phyloP scores from a whole-genome alignment of 1,140 invertebrate species.

The Anastrepha obliqua region DNA sequence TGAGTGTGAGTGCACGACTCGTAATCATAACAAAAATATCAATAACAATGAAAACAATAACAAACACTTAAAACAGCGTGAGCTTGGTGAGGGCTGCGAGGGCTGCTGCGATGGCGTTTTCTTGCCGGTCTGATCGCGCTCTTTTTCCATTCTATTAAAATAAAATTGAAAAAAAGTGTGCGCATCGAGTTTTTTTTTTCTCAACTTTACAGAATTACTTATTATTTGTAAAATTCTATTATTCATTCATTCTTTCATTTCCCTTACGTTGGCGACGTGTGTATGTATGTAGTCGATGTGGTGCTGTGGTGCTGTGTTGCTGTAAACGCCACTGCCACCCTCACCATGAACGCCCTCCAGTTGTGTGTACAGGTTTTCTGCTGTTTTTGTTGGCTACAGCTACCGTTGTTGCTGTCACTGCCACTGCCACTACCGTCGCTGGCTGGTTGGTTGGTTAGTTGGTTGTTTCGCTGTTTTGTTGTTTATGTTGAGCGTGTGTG shows the following conservation, averaged over 20 bases:
- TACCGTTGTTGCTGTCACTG: background rate
- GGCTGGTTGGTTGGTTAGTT: background rate
- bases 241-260: conserved; percentile 30
- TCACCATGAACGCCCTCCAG: background rate
- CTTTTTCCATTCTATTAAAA: background rate
- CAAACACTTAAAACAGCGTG: background rate
- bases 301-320: background rate
- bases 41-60: conserved; percentile 11
- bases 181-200: background rate
- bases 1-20: background rate
- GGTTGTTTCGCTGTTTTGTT: background rate
- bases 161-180: background rate
- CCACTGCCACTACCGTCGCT: background rate
- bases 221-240: background rate
- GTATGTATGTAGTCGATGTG: background rate
- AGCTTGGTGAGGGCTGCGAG: background rate
- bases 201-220: background rate
- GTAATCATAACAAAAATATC: background rate
- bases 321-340: background rate
- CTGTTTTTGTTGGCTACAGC: background rate
- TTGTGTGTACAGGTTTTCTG: conserved; percentile 21
- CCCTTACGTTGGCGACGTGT: background rate
- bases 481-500: conserved; percentile 16
- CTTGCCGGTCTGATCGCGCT: background rate
- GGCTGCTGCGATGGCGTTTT: background rate